phyloP scores from a whole-genome alignment of 2,797 vertebrate species.

The Tapirus indicus region DNA sequence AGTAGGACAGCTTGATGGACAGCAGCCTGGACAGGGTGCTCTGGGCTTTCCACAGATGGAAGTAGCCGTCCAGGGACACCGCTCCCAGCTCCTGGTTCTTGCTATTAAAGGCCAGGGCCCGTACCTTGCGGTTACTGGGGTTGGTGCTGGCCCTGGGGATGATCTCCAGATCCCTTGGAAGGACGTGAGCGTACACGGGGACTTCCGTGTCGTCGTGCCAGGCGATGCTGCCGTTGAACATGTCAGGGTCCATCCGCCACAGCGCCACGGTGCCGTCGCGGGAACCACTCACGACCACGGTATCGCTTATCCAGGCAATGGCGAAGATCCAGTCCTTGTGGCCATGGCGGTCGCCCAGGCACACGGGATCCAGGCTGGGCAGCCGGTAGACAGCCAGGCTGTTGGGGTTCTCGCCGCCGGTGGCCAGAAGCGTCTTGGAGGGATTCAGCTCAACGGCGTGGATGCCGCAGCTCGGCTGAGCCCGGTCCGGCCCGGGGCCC shows the following conservation, averaged over 20 bases:
- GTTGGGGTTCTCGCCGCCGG: slow-evolving; percentile 51
- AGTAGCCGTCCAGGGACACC: slow-evolving; percentile 97
- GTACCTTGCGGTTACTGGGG: slow-evolving; percentile 63
- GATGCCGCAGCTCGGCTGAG: slow-evolving; percentile 53
- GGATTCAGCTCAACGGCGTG: slow-evolving; percentile 62
- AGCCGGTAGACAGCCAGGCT: slow-evolving; percentile 72
- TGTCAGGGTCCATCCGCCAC: slow-evolving; percentile 55
- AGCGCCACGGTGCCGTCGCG: slow-evolving; percentile 59
- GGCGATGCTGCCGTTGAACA: not conserved
- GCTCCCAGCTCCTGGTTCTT: slow-evolving; percentile 95
- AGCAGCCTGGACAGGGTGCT: slow-evolving; percentile 79
- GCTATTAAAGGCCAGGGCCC: slow-evolving; percentile 65
- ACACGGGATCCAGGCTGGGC: slow-evolving; percentile 64
- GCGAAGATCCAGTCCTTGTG: slow-evolving; percentile 78
- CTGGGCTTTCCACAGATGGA: slow-evolving; percentile 96
- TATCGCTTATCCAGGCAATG: slow-evolving; percentile 74
- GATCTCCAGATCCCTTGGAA: not conserved
- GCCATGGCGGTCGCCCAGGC: slow-evolving; percentile 66
- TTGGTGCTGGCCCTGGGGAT: slow-evolving; percentile 53
- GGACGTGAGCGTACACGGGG: slow-evolving; percentile 56
- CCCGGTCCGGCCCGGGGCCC: not conserved
- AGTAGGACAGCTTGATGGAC: slow-evolving; percentile 94
- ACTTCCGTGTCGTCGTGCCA: not conserved
- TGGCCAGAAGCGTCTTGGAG: slow-evolving; percentile 67
- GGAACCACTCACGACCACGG: slow-evolving; percentile 65